Conservation (phyloP, 2,113 vertebrate species). For the Alaudala cheleensis region DNA sequence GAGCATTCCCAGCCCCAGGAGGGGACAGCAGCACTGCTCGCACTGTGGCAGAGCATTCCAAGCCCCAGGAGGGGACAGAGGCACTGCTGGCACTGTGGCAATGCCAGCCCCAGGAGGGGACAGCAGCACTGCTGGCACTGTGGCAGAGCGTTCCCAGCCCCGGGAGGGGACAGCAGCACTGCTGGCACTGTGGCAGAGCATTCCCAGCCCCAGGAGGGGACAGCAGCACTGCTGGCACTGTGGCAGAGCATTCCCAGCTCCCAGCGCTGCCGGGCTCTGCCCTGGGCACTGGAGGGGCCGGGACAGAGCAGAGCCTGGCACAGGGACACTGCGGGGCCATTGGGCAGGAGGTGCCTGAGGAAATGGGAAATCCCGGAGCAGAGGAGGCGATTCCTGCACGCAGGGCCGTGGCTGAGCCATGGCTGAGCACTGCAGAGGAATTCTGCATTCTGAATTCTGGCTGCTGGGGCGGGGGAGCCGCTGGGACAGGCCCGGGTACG, state of each 20-base stretch:
- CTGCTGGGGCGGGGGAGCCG: not conserved
- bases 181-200: not conserved
- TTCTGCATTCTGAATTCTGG: not conserved
- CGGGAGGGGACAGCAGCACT: too few relatives aligned
- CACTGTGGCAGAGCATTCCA: too few relatives aligned
- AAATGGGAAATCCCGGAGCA: not conserved
- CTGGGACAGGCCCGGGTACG: not conserved
- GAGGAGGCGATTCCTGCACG: not conserved
- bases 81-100: too few relatives aligned
- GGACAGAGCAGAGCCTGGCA: rapidly evolving
- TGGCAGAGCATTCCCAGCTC: rapidly evolving
- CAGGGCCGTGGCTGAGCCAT: not conserved
- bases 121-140: too few relatives aligned
- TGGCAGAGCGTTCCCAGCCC: too few relatives aligned
- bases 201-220: not conserved
- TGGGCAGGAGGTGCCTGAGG: not conserved
- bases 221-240: rapidly evolving
- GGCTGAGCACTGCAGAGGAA: not conserved
- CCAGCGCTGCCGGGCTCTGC: not conserved
- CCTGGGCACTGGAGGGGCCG: rapidly evolving
- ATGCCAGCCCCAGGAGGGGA: too few relatives aligned
- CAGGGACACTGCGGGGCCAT: rapidly evolving
- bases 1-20: too few relatives aligned
- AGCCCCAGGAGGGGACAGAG: too few relatives aligned
- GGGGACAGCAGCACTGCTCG: too few relatives aligned